Conservation (phyloP, 2,888 invertebrate genomes). For the Cryptophagus acutangulus region DNA sequence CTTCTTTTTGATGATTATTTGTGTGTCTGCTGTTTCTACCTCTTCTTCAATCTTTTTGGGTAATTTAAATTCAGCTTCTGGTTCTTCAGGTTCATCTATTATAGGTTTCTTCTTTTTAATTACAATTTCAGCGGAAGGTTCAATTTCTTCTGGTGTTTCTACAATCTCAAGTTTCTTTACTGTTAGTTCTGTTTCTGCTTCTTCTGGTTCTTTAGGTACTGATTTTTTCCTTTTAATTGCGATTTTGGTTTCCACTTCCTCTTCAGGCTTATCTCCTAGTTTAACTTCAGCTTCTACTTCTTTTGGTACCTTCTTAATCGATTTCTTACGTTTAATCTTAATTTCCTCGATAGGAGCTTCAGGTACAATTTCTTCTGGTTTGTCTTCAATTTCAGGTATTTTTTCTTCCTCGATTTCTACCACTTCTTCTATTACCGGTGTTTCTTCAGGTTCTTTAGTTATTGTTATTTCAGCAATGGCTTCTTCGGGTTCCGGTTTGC, state of each 20-base stretch:
- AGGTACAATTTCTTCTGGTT: slow-evolving; percentile 17
- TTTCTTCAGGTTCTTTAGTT: slow-evolving; percentile 29
- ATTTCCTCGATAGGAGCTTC: slow-evolving; percentile 17
- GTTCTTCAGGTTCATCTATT: slow-evolving; percentile 28
- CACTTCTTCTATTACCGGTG: slow-evolving; percentile 30
- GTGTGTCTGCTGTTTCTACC: slow-evolving; percentile 52
- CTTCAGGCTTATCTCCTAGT: slow-evolving; percentile 56
- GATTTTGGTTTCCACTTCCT: slow-evolving; percentile 33
- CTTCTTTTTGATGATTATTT: slow-evolving; percentile 43
- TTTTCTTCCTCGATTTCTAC: slow-evolving; percentile 34
- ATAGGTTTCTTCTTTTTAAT: slow-evolving; percentile 38
- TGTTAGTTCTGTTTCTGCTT: slow-evolving; percentile 33
- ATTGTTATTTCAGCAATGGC: slow-evolving; percentile 32
- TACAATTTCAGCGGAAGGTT: slow-evolving; percentile 57
- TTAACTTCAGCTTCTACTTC: slow-evolving; percentile 65
- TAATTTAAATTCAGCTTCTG: slow-evolving; percentile 32
- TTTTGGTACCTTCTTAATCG: slow-evolving; percentile 42
- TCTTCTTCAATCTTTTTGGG: slow-evolving; percentile 33
- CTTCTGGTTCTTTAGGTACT: slow-evolving; percentile 34
- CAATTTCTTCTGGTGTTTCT: slow-evolving; percentile 57
- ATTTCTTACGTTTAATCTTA: slow-evolving; percentile 10
- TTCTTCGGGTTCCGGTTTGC: slow-evolving; percentile 20
- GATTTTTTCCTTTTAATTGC: slow-evolving; percentile 22
- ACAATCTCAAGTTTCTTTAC: slow-evolving; percentile 36
- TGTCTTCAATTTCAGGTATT: slow-evolving; percentile 14